These are phyloP conservation scores for Tetranychus truncatus DNA, from an alignment of 2,888 invertebrate genomes.

Conservation along the genomic window DNA sequence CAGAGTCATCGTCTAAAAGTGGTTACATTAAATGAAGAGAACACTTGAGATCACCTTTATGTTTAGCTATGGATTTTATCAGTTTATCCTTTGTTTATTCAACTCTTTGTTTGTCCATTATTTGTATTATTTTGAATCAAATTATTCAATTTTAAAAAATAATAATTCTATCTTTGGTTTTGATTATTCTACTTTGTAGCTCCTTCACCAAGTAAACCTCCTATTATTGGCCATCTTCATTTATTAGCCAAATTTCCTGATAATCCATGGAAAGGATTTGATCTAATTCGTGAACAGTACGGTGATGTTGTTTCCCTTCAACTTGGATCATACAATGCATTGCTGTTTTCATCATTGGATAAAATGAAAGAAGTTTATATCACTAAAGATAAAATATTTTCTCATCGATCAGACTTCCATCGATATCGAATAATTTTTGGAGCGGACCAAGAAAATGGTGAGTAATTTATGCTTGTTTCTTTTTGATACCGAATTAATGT, in stretches of 20 bases:
- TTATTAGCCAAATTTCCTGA: conserved; percentile 21
- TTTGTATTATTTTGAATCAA: neutral
- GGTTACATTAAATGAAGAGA: too few relatives aligned
- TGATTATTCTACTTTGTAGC: neutral
- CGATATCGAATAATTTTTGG: conserved; percentile 64
- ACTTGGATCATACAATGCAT: conserved; percentile 24
- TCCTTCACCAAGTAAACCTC: conserved; percentile 18
- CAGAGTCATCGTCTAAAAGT: too few relatives aligned
- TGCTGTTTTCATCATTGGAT: conserved; percentile 25
- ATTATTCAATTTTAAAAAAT: too few relatives aligned
- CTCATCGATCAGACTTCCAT: conserved; percentile 59
- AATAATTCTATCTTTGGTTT: neutral
- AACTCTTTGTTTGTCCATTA: neutral
- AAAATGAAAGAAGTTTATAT: conserved; percentile 29
- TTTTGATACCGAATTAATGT: neutral
- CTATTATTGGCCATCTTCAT: conserved; percentile 23
- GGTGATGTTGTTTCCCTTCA: conserved; percentile 26
- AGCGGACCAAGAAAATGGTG: conserved; percentile 66
- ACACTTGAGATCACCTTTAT: too few relatives aligned
- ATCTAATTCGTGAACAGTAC: conserved; percentile 23
- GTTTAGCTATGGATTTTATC: neutral
- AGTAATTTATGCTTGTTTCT: conserved; percentile 35
- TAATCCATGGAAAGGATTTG: conserved; percentile 27
- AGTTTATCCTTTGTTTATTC: neutral
- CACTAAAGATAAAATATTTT: conserved; percentile 50